phyloP scores from a whole-genome alignment of 2,888 invertebrate species.

The Melikaiella ostensackeni region DNA sequence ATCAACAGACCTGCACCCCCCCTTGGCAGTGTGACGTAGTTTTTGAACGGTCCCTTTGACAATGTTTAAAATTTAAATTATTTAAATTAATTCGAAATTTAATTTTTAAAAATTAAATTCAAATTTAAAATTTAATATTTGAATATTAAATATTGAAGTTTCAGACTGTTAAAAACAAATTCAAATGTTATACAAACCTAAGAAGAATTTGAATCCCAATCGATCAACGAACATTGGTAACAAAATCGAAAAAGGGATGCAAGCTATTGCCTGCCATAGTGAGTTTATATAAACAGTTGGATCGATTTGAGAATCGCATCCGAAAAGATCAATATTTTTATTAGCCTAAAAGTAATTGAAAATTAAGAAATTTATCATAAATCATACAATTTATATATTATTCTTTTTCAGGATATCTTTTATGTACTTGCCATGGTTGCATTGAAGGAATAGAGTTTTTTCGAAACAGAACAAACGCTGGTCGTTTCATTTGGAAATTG shows the following conservation, averaged over 20 bases:
- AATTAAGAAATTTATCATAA: neutral
- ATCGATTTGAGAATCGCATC: constrained; percentile 82
- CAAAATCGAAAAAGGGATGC: constrained; percentile 88
- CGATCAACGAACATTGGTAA: constrained; percentile 87
- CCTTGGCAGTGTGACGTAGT: no score
- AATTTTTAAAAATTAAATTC: no score
- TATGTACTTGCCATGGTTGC: neutral
- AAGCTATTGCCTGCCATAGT: constrained; percentile 86
- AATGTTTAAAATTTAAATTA: no score
- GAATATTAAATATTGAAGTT: no score
- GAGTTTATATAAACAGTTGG: constrained; percentile 86
- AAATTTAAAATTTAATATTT: no score
- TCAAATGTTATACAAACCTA: neutral
- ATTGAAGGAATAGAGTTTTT: constrained; percentile 29
- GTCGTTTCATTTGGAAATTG: constrained; percentile 83
- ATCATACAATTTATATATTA: neutral
- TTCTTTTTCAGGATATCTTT: neutral
- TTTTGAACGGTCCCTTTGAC: no score
- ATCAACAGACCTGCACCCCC: no score
- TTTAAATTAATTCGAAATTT: no score
- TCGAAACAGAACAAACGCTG: constrained; percentile 87
- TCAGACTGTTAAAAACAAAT: no score
- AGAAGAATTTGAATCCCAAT: constrained; percentile 78
- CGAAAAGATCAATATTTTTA: constrained; percentile 73
- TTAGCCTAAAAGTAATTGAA: neutral